phyloP scores from a whole-genome alignment of 2,888 invertebrate species.

The Endomychus coccineus region DNA sequence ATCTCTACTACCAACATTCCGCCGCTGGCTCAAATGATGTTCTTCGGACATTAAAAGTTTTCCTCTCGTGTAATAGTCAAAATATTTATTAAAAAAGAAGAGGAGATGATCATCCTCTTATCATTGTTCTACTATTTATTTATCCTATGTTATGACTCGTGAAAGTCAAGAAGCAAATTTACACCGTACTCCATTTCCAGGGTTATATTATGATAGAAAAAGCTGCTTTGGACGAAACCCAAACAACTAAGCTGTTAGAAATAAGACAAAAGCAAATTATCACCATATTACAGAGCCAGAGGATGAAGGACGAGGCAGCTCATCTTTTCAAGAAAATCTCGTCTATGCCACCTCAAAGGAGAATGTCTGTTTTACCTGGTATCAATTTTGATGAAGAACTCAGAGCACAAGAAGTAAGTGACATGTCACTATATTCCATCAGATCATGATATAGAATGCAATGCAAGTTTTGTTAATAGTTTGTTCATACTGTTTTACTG shows the following conservation, averaged over 20 bases:
- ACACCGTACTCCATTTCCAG: constrained; percentile 30
- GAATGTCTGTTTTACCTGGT: constrained; percentile 48
- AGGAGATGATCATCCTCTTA: too few species aligned
- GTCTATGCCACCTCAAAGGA: constrained; percentile 41
- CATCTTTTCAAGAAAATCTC: constrained; percentile 45
- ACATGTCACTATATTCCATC: too few species aligned
- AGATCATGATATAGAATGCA: too few species aligned
- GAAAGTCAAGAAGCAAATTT: not conserved
- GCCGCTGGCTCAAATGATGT: too few species aligned
- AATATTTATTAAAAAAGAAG: too few species aligned
- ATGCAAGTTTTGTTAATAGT: too few species aligned
- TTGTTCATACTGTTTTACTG: too few species aligned
- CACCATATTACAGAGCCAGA: constrained; percentile 39
- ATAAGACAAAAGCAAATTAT: constrained; percentile 43
- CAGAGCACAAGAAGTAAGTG: too few species aligned
- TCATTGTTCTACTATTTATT: too few species aligned
- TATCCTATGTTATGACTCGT: not conserved
- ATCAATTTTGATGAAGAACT: constrained; percentile 6
- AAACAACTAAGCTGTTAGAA: constrained; percentile 37
- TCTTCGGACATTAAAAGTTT: too few species aligned
- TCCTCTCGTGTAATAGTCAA: too few species aligned
- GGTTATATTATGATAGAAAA: constrained; percentile 38
- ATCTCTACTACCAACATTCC: too few species aligned
- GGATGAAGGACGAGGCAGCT: constrained; percentile 40
- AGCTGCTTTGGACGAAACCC: constrained; percentile 37